Base-by-base conservation (phyloP, 2,888 invertebrate genomes). In the Dromius quadrimaculatus region DNA sequence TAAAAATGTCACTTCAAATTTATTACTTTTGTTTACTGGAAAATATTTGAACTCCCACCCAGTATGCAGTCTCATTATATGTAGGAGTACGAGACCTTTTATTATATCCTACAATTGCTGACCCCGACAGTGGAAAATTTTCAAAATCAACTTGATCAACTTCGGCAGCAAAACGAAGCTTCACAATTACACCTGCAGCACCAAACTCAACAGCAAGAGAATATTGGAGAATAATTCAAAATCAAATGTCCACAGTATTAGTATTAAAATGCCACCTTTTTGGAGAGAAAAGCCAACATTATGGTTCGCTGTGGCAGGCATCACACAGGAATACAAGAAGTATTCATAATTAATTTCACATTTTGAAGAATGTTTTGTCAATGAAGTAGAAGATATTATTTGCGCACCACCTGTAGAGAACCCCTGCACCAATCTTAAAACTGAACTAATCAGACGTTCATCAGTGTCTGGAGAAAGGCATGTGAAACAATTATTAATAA, bases 311-410 rank as follows among this genome's bases (percentile, higher is more conserved):
- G n/a, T 47, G 20, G 23, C 47, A 11, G 23, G 23, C 23, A 11
- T 47, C 9, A 47, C 22, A n/a, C 47, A 22, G 11, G 22, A 47
- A 2, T 23, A 1, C 9, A 47, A n/a, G n/a, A 47, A 47, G n/a
- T 47, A 47, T n/a, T n/a, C 22, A 1, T n/a, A 47, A 11, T 22
- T 47, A 2, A 9, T 47, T 1, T 8, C 47, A 5, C 47, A 62
- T 19, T 65, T 76, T 9, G 75, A 75, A 19, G 22, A 71, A 1
- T 11, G 38, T n/a, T 36, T 5, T 9, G 36, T 11, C n/a, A 36
- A 9, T 36, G 36, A 36, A 36, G 9, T 36, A 5, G 11, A 11
- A 11, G 36, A 36, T 9, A 36, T 36, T 36, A 36, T 36, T 5
- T 9, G 9, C 2, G 36, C 3, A 5, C 36, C 36, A n/a, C 36